Percentiles rank a stretch among this genome's conserved stretches.
Evolutionary conservation across 2,113 vertebrate species (phyloP).

Genomic region (Nothobranchius furzeri): DNA sequence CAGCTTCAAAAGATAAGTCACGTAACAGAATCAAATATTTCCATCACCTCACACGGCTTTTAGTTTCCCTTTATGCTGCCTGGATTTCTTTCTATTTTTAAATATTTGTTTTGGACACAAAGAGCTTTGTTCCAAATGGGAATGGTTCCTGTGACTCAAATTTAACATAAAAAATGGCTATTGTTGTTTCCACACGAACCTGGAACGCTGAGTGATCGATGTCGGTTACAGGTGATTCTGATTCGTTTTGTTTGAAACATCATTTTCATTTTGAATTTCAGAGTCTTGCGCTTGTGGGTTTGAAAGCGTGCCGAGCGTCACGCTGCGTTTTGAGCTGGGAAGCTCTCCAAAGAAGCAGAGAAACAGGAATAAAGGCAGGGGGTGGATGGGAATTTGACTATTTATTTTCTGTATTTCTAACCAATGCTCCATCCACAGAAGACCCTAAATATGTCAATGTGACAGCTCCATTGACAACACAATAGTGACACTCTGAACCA

Average conservation of each 20-base stretch:
- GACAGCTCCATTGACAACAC: slow-evolving; percentile 60
- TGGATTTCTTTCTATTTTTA: neutral
- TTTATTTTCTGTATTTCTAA: slow-evolving; percentile 54
- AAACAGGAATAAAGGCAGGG: slow-evolving; percentile 30
- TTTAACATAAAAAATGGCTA: neutral
- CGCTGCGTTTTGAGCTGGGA: slow-evolving; percentile 54
- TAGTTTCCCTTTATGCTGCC: neutral
- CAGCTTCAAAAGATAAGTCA: slow-evolving; percentile 14
- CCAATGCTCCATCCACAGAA: slow-evolving; percentile 29
- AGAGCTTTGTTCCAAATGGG: neutral
- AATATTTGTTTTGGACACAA: neutral
- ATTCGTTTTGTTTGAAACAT: too few relatives aligned
- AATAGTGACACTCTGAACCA: slow-evolving; percentile 51
- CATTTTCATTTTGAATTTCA: too few relatives aligned
- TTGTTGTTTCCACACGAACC: neutral
- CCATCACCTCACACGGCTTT: neutral
- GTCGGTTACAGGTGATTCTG: slow-evolving; percentile 3
- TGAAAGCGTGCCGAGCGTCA: slow-evolving; percentile 27
- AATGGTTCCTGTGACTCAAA: neutral
- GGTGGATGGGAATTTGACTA: neutral
- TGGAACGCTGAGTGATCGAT: neutral
- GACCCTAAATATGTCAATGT: slow-evolving; percentile 32
- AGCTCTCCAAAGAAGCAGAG: slow-evolving; percentile 39
- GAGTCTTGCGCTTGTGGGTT: too few relatives aligned
- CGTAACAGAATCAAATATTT: neutral